Evolutionary conservation across 1,140 invertebrate species (phyloP).

Genomic region (Anastrepha obliqua): DNA sequence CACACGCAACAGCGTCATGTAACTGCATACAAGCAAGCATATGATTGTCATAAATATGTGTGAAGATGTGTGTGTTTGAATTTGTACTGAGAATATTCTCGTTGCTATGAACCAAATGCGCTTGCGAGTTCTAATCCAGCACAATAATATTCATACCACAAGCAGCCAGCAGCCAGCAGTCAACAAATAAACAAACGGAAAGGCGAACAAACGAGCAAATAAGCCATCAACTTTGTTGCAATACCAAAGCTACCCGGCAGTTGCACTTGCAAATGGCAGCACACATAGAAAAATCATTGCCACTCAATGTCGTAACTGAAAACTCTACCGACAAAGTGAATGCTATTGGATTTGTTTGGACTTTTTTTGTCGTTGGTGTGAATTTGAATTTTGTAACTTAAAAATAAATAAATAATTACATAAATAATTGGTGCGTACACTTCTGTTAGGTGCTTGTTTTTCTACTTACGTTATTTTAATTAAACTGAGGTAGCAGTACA

Average conservation of each 20-base stretch:
- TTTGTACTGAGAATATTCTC: background rate
- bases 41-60: background rate
- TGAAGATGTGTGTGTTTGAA: background rate
- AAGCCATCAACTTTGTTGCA: background rate
- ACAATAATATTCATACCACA: background rate
- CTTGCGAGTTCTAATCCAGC: background rate
- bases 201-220: background rate
- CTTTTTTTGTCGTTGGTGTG: too few relatives aligned
- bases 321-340: background rate
- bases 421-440: too few relatives aligned
- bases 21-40: background rate
- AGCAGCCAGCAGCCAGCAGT: background rate
- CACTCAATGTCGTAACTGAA: background rate
- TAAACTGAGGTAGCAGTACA: too few relatives aligned
- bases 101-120: background rate
- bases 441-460: too few relatives aligned
- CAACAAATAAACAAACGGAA: constrained; percentile 18
- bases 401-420: too few relatives aligned
- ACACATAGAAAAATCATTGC: background rate
- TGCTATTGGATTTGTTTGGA: background rate
- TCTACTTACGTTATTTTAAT: too few relatives aligned
- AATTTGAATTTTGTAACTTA: too few relatives aligned
- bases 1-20: constrained; percentile 15
- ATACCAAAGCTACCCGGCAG: background rate
- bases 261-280: background rate